A percentile compares a stretch with the other conserved stretches of the same genome.
Evolutionary conservation across 2,113 vertebrate genomes (phyloP).

Genomic region (Leuciscus idus): DNA sequence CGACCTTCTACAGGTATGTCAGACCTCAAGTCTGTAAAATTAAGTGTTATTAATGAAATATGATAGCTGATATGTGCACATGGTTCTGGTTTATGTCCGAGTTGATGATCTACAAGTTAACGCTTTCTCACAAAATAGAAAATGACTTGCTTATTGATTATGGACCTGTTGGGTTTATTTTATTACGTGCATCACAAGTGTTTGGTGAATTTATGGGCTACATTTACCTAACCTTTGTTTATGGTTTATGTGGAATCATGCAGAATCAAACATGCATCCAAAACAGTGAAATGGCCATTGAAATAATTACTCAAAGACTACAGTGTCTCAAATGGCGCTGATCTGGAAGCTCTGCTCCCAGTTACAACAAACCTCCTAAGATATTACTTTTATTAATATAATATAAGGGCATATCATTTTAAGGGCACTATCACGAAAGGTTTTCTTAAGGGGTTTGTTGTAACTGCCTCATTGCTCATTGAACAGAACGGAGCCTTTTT

Average conservation of each 20-base stretch:
- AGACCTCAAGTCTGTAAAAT: background rate
- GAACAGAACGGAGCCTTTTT: background rate
- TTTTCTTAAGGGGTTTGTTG: background rate
- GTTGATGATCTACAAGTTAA: background rate
- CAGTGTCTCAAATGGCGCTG: background rate
- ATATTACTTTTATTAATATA: background rate
- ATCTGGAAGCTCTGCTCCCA: background rate
- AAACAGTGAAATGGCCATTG: background rate
- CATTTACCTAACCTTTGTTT: background rate
- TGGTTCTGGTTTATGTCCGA: background rate
- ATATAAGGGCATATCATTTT: background rate
- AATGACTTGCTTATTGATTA: background rate
- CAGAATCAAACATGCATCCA: background rate
- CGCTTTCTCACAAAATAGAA: background rate
- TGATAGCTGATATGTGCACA: background rate
- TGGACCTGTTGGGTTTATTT: background rate
- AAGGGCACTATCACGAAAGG: background rate
- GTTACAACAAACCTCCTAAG: background rate
- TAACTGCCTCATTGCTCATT: background rate
- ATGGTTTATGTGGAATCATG: background rate
- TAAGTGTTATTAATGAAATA: constrained; percentile 2
- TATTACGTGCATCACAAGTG: background rate
- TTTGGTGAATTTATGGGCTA: background rate
- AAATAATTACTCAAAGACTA: background rate
- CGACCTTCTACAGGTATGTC: constrained; percentile 44